These are phyloP conservation scores for Cheilosia variabilis DNA, from an alignment of 2,888 invertebrate species.

Conservation along the genomic window DNA sequence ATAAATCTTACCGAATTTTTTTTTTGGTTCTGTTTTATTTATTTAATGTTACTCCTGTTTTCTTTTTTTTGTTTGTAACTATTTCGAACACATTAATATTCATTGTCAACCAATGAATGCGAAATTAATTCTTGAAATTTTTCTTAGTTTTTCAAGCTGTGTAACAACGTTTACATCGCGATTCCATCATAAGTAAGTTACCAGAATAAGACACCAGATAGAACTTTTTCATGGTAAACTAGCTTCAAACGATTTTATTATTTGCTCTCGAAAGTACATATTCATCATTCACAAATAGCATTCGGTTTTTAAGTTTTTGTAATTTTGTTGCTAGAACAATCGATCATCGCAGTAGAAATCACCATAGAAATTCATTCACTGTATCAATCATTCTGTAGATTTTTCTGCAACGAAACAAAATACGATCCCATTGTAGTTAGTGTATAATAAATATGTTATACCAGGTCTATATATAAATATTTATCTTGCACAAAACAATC, in stretches of 20 bases:
- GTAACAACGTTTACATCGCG: conserved; percentile 83
- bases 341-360: conserved; percentile 36
- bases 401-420: conserved; percentile 9
- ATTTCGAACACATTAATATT: background rate
- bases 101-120: conserved; percentile 11
- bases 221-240: conserved; percentile 24
- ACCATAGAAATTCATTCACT: conserved; percentile 46
- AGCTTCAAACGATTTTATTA: conserved; percentile 35
- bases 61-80: background rate
- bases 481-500: conserved; percentile 7
- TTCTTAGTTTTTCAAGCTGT: conserved; percentile 82
- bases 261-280: conserved; percentile 48
- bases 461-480: conserved; percentile 38
- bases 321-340: conserved; percentile 24
- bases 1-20: too few species aligned
- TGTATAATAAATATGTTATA: conserved; percentile 6
- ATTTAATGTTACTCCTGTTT: background rate
- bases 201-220: conserved; percentile 77
- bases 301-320: conserved; percentile 12
- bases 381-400: conserved; percentile 53
- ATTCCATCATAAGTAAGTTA: conserved; percentile 82
- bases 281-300: conserved; percentile 30
- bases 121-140: conserved; percentile 35
- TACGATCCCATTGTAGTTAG: conserved; percentile 19
- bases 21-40: background rate